Evolutionary conservation across 2,888 invertebrate genomes (phyloP).

Genomic region (Chironomus tentans): DNA sequence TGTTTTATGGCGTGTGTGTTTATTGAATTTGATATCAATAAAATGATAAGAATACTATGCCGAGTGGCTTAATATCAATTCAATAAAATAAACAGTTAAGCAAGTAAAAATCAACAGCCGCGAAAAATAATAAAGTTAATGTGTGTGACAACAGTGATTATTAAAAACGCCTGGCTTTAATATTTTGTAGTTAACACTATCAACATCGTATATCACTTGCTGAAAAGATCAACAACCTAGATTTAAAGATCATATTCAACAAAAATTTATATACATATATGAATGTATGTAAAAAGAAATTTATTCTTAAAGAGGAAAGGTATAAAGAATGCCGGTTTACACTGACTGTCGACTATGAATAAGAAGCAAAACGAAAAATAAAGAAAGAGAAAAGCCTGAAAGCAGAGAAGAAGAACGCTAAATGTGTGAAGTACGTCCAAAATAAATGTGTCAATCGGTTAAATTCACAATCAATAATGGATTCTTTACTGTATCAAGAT

Average conservation of each 20-base stretch:
- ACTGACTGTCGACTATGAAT: constrained; percentile 1
- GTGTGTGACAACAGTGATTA: not conserved
- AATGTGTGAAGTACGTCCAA: not conserved
- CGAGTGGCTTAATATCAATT: too few species aligned
- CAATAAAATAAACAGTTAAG: too few species aligned
- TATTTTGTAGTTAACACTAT: constrained; percentile 1
- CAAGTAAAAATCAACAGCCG: too few species aligned
- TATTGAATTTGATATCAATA: too few species aligned
- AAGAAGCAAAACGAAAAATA: not conserved
- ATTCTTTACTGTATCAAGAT: not conserved
- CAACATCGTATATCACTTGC: not conserved
- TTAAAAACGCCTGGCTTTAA: not conserved
- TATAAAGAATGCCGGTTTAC: constrained; percentile 13
- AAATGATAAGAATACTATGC: too few species aligned
- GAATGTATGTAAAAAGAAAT: not conserved
- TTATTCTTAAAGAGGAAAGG: not conserved
- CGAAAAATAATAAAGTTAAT: too few species aligned
- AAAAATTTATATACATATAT: not conserved
- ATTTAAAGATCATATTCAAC: not conserved
- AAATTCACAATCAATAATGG: constrained; percentile 6
- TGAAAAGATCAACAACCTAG: constrained; percentile 25
- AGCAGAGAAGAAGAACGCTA: not conserved
- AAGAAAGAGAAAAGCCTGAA: not conserved
- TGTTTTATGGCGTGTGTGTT: too few species aligned
- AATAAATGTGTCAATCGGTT: constrained; percentile 19